phyloP scores from a whole-genome alignment of 2,888 invertebrate species.

The Nymphalis polychloros region DNA sequence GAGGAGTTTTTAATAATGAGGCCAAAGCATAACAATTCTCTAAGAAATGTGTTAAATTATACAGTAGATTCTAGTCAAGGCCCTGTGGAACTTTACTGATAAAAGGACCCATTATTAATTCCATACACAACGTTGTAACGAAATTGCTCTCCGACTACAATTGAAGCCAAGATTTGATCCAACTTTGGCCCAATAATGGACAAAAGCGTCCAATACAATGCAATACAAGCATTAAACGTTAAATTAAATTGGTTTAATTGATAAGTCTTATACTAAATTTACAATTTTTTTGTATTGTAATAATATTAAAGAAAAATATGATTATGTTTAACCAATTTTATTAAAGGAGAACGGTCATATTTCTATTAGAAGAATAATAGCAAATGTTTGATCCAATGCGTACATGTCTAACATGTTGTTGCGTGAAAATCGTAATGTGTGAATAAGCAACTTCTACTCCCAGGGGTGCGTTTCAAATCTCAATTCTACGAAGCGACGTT shows the following conservation, averaged over 20 bases:
- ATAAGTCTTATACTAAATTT: neutral
- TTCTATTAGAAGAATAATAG: neutral
- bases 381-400: neutral
- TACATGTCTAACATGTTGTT: conserved; percentile 13
- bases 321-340: too few species aligned
- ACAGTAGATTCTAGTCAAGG: conserved; percentile 1
- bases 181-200: conserved; percentile 8
- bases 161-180: conserved; percentile 7
- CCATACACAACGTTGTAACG: conserved; percentile 12
- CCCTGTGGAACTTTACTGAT: conserved; percentile 25
- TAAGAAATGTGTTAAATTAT: conserved; percentile 4
- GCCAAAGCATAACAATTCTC: neutral
- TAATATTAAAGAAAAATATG: too few species aligned
- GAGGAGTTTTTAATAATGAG: too few species aligned
- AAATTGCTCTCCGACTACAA: conserved; percentile 10
- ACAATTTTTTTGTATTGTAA: too few species aligned
- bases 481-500: conserved; percentile 32
- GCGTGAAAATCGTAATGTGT: conserved; percentile 16
- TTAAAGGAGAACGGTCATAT: too few species aligned
- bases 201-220: conserved; percentile 6
- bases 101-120: conserved; percentile 28
- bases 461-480: conserved; percentile 34
- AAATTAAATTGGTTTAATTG: neutral
- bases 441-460: conserved; percentile 33
- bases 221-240: neutral